A percentile compares a stretch with the other conserved stretches of the same genome.
phyloP scores from a whole-genome alignment of 2,888 invertebrate species.

The Silvanus unidentatus region DNA sequence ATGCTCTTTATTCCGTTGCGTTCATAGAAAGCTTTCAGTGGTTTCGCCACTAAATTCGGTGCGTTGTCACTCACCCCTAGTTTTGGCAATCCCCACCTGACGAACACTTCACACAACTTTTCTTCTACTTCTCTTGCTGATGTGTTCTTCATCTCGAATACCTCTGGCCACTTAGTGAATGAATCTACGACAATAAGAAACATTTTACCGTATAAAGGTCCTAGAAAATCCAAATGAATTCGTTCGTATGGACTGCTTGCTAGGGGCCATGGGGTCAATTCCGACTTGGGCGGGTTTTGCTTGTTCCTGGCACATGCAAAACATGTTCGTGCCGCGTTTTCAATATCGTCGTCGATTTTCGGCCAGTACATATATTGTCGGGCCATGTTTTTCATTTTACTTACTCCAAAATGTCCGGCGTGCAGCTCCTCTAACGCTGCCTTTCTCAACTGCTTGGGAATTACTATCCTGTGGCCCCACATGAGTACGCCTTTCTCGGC shows the following conservation, averaged over 20 bases:
- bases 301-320: not conserved
- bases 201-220: constrained; percentile 5
- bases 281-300: not conserved
- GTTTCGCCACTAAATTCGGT: constrained; percentile 10
- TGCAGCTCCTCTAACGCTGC: constrained; percentile 3
- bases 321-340: constrained; percentile 1
- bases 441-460: not conserved
- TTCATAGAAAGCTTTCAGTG: constrained; percentile 6
- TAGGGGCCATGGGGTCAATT: not conserved
- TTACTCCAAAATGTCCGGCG: constrained; percentile 6
- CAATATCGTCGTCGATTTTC: constrained; percentile 5
- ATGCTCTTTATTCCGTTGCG: constrained; percentile 8
- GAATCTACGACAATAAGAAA: constrained; percentile 5
- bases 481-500: not conserved
- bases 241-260: not conserved
- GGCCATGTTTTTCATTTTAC: constrained; percentile 4
- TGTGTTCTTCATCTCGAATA: constrained; percentile 6
- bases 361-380: constrained; percentile 5
- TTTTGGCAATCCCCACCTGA: constrained; percentile 10
- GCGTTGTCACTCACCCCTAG: constrained; percentile 9
- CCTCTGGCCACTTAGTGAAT: constrained; percentile 9
- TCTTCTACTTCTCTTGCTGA: constrained; percentile 3
- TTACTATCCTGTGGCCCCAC: constrained; percentile 7
- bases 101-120: constrained; percentile 7
- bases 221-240: constrained; percentile 10